A percentile compares a stretch with the other conserved stretches of the same genome.
Evolutionary conservation across 2,888 invertebrate genomes (phyloP).

Genomic region (Gastrophysa polygoni): DNA sequence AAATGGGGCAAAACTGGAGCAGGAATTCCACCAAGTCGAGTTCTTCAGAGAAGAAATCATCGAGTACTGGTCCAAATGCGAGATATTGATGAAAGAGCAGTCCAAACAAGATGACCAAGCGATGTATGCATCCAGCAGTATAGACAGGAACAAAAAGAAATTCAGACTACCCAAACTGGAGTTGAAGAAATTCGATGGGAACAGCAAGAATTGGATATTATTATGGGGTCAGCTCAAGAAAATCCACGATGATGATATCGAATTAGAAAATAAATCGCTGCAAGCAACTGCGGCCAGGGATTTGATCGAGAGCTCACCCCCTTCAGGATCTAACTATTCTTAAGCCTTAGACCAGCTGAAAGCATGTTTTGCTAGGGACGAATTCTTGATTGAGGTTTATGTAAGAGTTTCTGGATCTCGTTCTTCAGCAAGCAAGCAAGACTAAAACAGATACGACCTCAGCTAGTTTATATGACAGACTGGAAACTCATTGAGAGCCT

Average conservation of each 20-base stretch:
- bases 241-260: slow-evolving; percentile 21
- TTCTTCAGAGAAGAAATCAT: not conserved
- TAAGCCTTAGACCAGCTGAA: slow-evolving; percentile 7
- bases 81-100: not conserved
- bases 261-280: slow-evolving; percentile 18
- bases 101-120: no score
- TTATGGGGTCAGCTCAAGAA: slow-evolving; percentile 23
- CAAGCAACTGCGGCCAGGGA: slow-evolving; percentile 20
- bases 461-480: slow-evolving; percentile 2
- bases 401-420: slow-evolving; percentile 15
- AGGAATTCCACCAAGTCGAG: not conserved
- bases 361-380: slow-evolving; percentile 19
- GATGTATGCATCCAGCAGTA: no score
- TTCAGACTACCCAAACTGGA: not conserved
- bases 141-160: not conserved
- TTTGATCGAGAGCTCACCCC: no score
- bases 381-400: slow-evolving; percentile 18
- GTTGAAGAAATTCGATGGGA: slow-evolving; percentile 1
- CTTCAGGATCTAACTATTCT: slow-evolving; percentile 4
- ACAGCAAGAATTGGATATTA: slow-evolving; percentile 13
- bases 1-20: no score
- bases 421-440: slow-evolving; percentile 9
- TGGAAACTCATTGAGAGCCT: slow-evolving; percentile 2
- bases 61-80: not conserved
- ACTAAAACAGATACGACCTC: slow-evolving; percentile 5